Evolutionary conservation across 2,797 vertebrate genomes (phyloP), one percentile per base, ranked within the genome.

Genomic region (Taenioides sp.): DNA sequence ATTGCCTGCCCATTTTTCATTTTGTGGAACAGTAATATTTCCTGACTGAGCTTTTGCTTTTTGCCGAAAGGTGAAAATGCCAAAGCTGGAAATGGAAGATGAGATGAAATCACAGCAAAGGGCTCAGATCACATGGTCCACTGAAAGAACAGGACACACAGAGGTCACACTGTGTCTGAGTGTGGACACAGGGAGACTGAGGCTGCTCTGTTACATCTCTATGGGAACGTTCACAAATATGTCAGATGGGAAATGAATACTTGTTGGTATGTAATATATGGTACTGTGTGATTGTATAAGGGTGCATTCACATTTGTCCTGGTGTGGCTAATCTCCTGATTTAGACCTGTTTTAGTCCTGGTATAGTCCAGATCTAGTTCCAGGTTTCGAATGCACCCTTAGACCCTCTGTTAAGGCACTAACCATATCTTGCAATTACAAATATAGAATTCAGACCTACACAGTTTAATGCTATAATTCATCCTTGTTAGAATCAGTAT

Each of bases 131-230:
- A 69, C 73, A 79, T 67, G 81, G 72, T 84, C 50, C 68, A 59
- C 72, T 83, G 77, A 63, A 58, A 43, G 62, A 65, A 72, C 17
- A 89, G 87, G 91, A 88, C 86, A 61, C 2, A 37, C 79, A 59
- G 80, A 89, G 86, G 88, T 89, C 86, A 65, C n/a, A 47, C 62
- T 17, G 43, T 47, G 14, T 69, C 66, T 82, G 59, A 74, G 70
- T 72, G 73, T 64, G 68, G 37, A 58, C n/a, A 47, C 34, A 72
- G 40, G 59, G 69, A 27, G 22, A 59, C 73, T 66, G 14, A 68
- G 73, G 7, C 28, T 34, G 59, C 27, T 18, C 18, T 52, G 59
- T 66, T 76, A 63, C 64, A 61, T 77, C 75, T 75, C 67, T 16
- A 10, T 64, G 60, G 63, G 68, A 22, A 54, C 7, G 20, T 10